Conservation (phyloP, 2,888 invertebrate species). For the Cyaniris semiargus region DNA sequence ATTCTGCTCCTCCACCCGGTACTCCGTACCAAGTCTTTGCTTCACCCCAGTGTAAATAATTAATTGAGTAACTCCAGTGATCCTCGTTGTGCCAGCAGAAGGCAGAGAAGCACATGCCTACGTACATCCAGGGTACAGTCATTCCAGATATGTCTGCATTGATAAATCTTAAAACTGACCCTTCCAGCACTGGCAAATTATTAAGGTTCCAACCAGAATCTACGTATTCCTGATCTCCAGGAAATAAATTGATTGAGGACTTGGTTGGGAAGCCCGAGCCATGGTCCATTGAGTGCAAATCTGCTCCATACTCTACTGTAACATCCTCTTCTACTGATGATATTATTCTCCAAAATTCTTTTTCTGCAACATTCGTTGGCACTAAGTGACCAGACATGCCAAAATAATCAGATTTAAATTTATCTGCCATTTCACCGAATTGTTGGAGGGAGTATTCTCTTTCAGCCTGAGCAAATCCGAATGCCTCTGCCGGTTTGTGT, state of each 20-base stretch:
- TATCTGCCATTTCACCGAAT: slow-evolving; percentile 89
- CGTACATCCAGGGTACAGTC: slow-evolving; percentile 90
- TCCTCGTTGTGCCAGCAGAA: slow-evolving; percentile 93
- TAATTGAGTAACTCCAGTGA: slow-evolving; percentile 91
- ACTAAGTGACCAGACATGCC: slow-evolving; percentile 84
- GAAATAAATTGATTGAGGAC: slow-evolving; percentile 80
- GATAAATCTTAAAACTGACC: slow-evolving; percentile 86
- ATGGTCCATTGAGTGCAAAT: slow-evolving; percentile 87
- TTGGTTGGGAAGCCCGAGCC: slow-evolving; percentile 89
- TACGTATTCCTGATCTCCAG: slow-evolving; percentile 83
- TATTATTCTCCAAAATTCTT: slow-evolving; percentile 89
- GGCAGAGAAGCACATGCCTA: slow-evolving; percentile 91
- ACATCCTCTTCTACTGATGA: slow-evolving; percentile 87
- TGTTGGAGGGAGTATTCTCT: slow-evolving; percentile 85
- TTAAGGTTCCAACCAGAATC: slow-evolving; percentile 89
- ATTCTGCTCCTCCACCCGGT: slow-evolving; percentile 84
- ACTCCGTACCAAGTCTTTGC: slow-evolving; percentile 92
- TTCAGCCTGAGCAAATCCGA: slow-evolving; percentile 88
- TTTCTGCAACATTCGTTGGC: slow-evolving; percentile 82
- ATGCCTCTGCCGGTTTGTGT: slow-evolving; percentile 84
- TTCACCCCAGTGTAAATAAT: slow-evolving; percentile 91
- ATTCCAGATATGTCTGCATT: slow-evolving; percentile 88
- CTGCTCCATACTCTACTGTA: slow-evolving; percentile 89
- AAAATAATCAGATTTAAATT: slow-evolving; percentile 88
- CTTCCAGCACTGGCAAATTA: slow-evolving; percentile 85